These are phyloP conservation scores for Goniozus legneri DNA, from an alignment of 1,140 invertebrate genomes.

Conservation along the genomic window DNA sequence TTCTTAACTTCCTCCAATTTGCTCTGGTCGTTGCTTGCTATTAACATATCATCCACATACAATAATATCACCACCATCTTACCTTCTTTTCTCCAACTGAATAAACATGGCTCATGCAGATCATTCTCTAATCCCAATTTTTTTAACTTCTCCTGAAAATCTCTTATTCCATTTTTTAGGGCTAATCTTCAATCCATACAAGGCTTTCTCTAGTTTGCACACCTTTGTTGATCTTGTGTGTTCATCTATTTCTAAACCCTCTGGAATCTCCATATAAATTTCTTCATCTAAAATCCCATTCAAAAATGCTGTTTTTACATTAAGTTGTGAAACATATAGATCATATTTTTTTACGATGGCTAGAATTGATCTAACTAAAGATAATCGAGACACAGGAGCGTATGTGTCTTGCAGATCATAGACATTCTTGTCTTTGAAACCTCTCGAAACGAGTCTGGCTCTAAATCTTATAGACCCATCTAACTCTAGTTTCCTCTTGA, in stretches of 20 bases:
- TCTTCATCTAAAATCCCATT: not conserved
- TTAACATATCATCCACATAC: too few species aligned
- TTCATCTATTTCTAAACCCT: slow-evolving; percentile 10
- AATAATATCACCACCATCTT: too few species aligned
- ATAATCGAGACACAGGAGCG: slow-evolving; percentile 19
- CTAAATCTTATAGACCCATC: not conserved
- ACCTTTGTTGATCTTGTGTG: slow-evolving; percentile 3
- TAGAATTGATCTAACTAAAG: slow-evolving; percentile 25
- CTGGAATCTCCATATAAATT: slow-evolving; percentile 35
- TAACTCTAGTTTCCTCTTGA: not conserved
- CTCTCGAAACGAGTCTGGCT: slow-evolving; percentile 10
- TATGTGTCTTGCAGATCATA: slow-evolving; percentile 1
- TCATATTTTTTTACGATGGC: slow-evolving; percentile 9
- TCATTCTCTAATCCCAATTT: not conserved
- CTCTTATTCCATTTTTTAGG: slow-evolving; percentile 25
- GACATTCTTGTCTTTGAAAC: not conserved
- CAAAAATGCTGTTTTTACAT: slow-evolving; percentile 29
- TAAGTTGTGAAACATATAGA: slow-evolving; percentile 30
- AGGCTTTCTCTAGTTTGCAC: slow-evolving; percentile 19
- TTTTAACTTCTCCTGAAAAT: slow-evolving; percentile 13
- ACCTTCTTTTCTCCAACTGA: not conserved
- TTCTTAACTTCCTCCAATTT: too few species aligned
- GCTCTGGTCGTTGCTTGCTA: too few species aligned
- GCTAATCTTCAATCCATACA: slow-evolving; percentile 32
- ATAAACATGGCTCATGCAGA: not conserved